Conservation (phyloP, 2,113 vertebrate species). For the Falcunculus frontatus region DNA sequence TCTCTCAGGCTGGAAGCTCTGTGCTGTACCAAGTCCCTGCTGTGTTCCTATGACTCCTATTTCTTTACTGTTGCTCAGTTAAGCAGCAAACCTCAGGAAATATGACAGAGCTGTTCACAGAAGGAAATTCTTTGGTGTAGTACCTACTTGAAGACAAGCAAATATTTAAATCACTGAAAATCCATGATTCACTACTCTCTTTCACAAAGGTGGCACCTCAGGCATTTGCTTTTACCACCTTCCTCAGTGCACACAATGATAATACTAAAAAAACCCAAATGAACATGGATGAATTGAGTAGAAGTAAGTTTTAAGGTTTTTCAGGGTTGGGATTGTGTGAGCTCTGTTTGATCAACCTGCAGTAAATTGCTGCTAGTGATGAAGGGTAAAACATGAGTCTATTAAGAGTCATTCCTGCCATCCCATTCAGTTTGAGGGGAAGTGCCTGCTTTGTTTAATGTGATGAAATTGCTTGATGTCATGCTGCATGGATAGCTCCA, state of each 20-base stretch:
- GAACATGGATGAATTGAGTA: neutral
- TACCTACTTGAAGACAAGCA: neutral
- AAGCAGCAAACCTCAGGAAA: neutral
- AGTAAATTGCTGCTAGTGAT: neutral
- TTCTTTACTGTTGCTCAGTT: conserved; percentile 9
- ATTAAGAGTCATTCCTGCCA: neutral
- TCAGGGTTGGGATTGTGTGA: neutral
- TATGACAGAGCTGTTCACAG: neutral
- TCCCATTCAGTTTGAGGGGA: neutral
- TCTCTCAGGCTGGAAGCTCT: neutral
- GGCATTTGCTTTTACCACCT: neutral
- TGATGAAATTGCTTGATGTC: neutral
- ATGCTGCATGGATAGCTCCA: neutral
- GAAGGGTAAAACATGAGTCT: neutral
- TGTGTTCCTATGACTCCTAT: neutral
- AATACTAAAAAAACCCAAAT: neutral
- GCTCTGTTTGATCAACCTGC: neutral
- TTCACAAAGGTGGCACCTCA: neutral
- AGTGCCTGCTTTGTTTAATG: neutral
- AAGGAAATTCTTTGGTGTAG: neutral
- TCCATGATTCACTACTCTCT: neutral
- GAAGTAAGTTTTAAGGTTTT: neutral
- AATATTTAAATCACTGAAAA: neutral
- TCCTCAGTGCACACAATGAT: neutral
- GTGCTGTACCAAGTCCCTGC: neutral